A percentile compares a stretch with the other conserved stretches of the same genome.
Conservation (phyloP, 2,113 vertebrate species). For the Bufo bufo region DNA sequence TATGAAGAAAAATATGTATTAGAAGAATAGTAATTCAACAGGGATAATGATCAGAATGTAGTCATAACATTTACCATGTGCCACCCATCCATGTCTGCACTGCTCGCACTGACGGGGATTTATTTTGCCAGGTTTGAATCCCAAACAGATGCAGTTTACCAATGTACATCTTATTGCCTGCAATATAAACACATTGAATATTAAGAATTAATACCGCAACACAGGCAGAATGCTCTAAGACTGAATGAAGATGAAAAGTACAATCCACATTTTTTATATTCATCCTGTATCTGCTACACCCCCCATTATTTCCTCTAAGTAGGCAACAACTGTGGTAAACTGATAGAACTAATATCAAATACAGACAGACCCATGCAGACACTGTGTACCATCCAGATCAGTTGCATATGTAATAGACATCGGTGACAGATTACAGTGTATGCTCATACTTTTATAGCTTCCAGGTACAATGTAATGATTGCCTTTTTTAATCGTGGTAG, state of each 20-base stretch:
- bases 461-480: slow-evolving; percentile 25
- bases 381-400: neutral
- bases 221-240: neutral
- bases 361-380: neutral
- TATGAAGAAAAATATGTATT: slow-evolving; percentile 59
- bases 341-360: neutral
- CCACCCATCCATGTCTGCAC: slow-evolving; percentile 97
- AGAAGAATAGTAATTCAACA: neutral
- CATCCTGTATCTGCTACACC: neutral
- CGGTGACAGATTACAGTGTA: slow-evolving; percentile 7
- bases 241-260: neutral
- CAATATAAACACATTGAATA: slow-evolving; percentile 60
- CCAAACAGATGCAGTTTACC: slow-evolving; percentile 91
- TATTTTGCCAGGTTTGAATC: slow-evolving; percentile 93
- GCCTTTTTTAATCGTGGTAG: neutral
- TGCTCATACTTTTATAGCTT: slow-evolving; percentile 18
- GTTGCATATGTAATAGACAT: neutral
- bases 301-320: neutral
- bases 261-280: neutral
- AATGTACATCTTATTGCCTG: slow-evolving; percentile 94
- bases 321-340: neutral
- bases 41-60: neutral
- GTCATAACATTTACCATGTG: slow-evolving; percentile 81
- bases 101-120: slow-evolving; percentile 93
- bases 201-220: neutral